These are phyloP conservation scores for Thelaira solivaga DNA, from an alignment of 2,888 invertebrate species.

Conservation along the genomic window DNA sequence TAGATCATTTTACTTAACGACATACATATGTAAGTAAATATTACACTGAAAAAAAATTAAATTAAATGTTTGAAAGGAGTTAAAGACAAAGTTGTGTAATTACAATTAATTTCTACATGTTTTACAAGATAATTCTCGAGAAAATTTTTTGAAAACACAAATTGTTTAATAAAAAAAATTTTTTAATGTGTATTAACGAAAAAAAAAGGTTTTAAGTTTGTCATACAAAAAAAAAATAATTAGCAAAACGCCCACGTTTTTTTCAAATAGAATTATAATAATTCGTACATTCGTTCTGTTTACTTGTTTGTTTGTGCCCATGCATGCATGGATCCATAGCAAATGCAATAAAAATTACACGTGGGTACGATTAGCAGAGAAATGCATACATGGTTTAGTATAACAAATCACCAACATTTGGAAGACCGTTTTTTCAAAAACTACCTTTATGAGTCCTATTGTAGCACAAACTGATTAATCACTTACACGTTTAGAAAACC, in stretches of 20 bases:
- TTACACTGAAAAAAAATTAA: conserved; percentile 4
- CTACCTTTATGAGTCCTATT: too few relatives aligned
- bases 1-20: conserved; percentile 49
- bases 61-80: too few relatives aligned
- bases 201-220: conserved; percentile 18
- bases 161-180: not conserved
- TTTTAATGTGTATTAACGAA: conserved; percentile 12
- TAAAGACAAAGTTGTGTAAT: too few relatives aligned
- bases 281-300: not conserved
- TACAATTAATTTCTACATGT: too few relatives aligned
- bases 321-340: too few relatives aligned
- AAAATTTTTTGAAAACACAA: not conserved
- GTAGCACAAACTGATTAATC: too few relatives aligned
- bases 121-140: too few relatives aligned
- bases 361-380: not conserved
- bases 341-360: not conserved
- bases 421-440: too few relatives aligned
- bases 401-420: conserved; percentile 12
- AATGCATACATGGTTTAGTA: conserved; percentile 46
- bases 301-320: too few relatives aligned
- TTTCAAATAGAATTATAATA: too few relatives aligned
- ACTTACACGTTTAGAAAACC: too few relatives aligned
- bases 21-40: conserved; percentile 24
- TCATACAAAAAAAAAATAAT: conserved; percentile 46
- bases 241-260: conserved; percentile 56